Evolutionary conservation across 2,797 vertebrate species (phyloP).

Genomic region (Salmo trutta): DNA sequence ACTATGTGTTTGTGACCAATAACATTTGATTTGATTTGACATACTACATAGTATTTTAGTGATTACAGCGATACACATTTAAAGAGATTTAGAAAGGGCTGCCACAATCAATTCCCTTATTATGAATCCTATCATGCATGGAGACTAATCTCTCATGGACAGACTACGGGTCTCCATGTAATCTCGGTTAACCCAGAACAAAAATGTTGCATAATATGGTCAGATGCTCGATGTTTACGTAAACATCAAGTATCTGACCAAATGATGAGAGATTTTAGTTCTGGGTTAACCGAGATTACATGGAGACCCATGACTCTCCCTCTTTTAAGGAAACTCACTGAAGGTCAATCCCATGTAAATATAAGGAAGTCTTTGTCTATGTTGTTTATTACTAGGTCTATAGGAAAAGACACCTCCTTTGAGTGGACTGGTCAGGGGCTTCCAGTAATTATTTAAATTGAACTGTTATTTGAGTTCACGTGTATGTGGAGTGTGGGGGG

Average conservation of each 20-base stretch:
- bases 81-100: background rate
- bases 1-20: no score
- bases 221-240: no score
- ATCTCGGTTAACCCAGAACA: no score
- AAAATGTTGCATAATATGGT: no score
- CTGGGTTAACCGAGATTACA: background rate
- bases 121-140: no score
- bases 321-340: background rate
- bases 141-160: no score
- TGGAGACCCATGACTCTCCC: background rate
- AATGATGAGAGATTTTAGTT: no score
- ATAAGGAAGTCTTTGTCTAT: constrained; percentile 26
- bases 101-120: no score
- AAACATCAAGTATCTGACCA: no score
- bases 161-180: no score
- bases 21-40: no score
- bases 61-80: background rate
- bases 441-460: constrained; percentile 61
- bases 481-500: constrained; percentile 33
- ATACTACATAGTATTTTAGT: background rate
- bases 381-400: constrained; percentile 28
- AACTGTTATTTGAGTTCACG: constrained; percentile 70
- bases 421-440: background rate
- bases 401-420: background rate
- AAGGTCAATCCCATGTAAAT: background rate